Conservation (phyloP, 92 coral and sea anemone species). For the Actinernus sp. region DNA sequence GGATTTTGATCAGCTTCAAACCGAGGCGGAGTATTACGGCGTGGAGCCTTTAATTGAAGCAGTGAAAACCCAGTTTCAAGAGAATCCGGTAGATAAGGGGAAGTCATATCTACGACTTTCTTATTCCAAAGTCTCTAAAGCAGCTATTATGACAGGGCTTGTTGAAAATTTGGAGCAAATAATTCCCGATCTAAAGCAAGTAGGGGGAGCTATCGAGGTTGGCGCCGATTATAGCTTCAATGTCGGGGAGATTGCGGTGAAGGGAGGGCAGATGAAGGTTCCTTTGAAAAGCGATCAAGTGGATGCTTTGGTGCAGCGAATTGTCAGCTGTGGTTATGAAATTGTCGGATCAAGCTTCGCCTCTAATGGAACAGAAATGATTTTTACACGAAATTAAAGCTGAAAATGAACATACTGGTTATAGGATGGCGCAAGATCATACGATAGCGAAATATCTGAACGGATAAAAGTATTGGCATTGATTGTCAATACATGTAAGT, state of each 20-base stretch:
- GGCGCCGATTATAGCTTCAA: constrained; percentile 46
- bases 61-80: constrained; percentile 8
- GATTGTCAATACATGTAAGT: no score
- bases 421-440: no score
- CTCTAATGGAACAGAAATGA: constrained; percentile 40
- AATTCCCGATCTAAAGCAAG: constrained; percentile 34
- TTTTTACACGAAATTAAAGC: neutral
- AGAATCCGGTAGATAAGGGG: neutral
- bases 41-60: constrained; percentile 48
- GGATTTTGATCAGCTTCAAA: constrained; percentile 61
- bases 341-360: constrained; percentile 55
- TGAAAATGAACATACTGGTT: no score
- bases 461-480: no score
- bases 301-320: constrained; percentile 62
- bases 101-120: constrained; percentile 20
- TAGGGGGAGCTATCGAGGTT: constrained; percentile 43
- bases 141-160: constrained; percentile 52
- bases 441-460: no score
- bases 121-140: constrained; percentile 18
- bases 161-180: constrained; percentile 47
- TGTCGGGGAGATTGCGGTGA: constrained; percentile 14
- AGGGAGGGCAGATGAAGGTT: constrained; percentile 62
- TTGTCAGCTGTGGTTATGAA: constrained; percentile 50
- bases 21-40: constrained; percentile 54
- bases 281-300: constrained; percentile 52